These are phyloP conservation scores for Strigamia maritima DNA, from an alignment of 2,888 invertebrate species.

Conservation along the genomic window DNA sequence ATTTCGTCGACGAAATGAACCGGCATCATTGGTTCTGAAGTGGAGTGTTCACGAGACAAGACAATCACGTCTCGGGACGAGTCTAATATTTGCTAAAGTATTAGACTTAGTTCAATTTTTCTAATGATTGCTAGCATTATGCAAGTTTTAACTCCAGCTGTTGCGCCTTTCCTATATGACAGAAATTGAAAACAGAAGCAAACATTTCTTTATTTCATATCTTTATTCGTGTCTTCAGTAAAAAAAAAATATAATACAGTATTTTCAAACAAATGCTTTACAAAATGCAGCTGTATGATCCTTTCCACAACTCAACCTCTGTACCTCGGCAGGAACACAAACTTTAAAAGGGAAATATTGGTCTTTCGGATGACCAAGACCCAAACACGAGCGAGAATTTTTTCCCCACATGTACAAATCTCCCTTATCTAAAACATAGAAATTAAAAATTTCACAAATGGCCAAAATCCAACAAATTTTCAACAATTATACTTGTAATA, in stretches of 20 bases:
- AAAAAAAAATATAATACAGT: neutral
- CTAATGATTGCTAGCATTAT: too few species aligned
- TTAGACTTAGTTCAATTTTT: too few species aligned
- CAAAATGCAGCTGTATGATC: constrained; percentile 40
- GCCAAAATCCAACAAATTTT: neutral
- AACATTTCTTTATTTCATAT: neutral
- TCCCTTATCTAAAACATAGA: constrained; percentile 58
- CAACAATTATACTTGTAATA: constrained; percentile 61
- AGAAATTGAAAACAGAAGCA: too few species aligned
- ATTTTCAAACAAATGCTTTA: neutral
- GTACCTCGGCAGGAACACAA: constrained; percentile 37
- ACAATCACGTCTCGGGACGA: too few species aligned
- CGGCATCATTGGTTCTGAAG: too few species aligned
- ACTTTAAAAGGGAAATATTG: constrained; percentile 75
- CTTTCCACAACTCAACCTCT: constrained; percentile 39
- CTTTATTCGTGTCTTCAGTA: neutral
- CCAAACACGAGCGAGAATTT: constrained; percentile 78
- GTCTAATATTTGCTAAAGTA: too few species aligned
- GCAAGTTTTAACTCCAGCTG: too few species aligned
- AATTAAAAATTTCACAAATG: too few species aligned
- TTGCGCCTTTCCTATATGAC: too few species aligned
- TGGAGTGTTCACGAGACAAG: too few species aligned
- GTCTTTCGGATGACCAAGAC: constrained; percentile 73
- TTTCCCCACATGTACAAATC: constrained; percentile 90
- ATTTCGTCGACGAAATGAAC: too few species aligned